phyloP scores from a whole-genome alignment of 2,888 invertebrate species.

The Luperina nickerlii region DNA sequence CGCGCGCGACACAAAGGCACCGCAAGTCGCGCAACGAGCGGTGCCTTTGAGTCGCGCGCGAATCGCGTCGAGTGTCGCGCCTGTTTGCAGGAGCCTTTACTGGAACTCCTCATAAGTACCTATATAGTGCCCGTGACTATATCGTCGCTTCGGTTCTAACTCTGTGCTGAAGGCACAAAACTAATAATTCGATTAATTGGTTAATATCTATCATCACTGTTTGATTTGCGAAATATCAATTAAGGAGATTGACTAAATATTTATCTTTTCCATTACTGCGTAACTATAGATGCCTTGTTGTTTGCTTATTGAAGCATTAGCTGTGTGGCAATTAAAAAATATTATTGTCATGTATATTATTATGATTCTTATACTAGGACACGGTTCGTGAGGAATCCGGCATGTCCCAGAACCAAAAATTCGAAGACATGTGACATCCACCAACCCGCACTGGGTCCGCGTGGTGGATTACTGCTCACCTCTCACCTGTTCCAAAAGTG shows the following conservation, averaged over 20 bases:
- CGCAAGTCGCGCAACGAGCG: too few species aligned
- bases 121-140: not conserved
- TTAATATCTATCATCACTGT: constrained; percentile 43
- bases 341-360: not conserved
- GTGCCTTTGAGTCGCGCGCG: too few species aligned
- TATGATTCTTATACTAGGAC: not conserved
- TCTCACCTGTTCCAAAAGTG: not conserved
- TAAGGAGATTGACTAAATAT: constrained; percentile 59
- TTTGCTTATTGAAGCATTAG: constrained; percentile 16
- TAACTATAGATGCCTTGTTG: constrained; percentile 24
- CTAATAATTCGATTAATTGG: constrained; percentile 60
- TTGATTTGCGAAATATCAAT: constrained; percentile 58
- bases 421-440: not conserved
- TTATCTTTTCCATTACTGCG: constrained; percentile 41
- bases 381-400: not conserved
- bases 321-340: not conserved
- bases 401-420: not conserved
- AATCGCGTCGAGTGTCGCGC: too few species aligned
- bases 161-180: constrained; percentile 20
- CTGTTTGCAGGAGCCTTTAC: too few species aligned
- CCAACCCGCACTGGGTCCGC: not conserved
- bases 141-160: constrained; percentile 4
- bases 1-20: too few species aligned
- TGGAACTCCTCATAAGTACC: constrained; percentile 1
- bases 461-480: not conserved